Conservation (phyloP, 64 coral and sea anemone species). For the Actinia tenebrosa region DNA sequence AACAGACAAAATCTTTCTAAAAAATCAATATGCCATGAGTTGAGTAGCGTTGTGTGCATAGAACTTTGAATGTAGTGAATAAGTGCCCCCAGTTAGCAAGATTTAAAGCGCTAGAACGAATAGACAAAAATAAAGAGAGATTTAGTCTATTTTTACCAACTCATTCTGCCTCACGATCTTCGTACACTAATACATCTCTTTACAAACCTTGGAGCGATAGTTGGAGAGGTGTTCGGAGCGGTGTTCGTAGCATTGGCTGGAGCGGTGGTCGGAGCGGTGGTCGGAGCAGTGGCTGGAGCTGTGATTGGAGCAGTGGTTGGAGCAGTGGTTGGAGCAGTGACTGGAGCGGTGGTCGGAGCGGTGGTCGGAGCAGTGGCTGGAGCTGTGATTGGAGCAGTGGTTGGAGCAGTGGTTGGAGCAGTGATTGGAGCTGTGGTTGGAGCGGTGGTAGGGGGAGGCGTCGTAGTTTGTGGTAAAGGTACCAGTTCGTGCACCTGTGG, state of each 20-base stretch:
- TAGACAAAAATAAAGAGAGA: too few relatives aligned
- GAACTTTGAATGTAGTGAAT: too few relatives aligned
- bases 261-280: too few relatives aligned
- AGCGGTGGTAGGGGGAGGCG: neutral
- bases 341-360: neutral
- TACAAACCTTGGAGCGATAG: neutral
- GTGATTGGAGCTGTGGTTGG: neutral
- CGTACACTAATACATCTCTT: neutral
- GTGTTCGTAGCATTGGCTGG: neutral
- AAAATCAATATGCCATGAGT: too few relatives aligned
- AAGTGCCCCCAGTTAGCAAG: too few relatives aligned
- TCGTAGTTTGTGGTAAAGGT: neutral
- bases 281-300: neutral
- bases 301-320: neutral
- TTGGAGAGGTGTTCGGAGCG: neutral
- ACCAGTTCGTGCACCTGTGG: neutral
- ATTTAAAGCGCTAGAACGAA: too few relatives aligned
- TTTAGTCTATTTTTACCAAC: too few relatives aligned
- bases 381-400: too few relatives aligned
- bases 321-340: neutral
- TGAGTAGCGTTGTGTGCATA: too few relatives aligned
- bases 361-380: neutral
- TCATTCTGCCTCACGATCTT: too few relatives aligned
- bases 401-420: neutral
- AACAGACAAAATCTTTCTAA: too few relatives aligned